Base-by-base conservation (phyloP, 2,888 invertebrate genomes). In the Leucania comma region DNA sequence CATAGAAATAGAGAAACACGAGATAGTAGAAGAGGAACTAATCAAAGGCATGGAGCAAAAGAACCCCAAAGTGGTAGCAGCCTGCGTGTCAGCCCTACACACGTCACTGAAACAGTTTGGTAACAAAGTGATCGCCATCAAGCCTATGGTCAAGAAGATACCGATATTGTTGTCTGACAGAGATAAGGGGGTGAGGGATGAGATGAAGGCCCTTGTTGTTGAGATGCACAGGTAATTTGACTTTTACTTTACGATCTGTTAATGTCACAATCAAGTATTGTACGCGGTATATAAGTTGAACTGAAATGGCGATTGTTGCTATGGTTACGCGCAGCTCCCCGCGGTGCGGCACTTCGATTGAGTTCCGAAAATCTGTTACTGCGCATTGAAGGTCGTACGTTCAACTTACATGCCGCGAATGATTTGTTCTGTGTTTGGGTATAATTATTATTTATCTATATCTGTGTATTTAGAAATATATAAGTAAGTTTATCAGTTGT, bases 1-100 rank as follows among this genome's bases (percentile, higher is more conserved):
- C 91, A 97, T 99, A 82, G 99, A 99, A 96, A 98, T 99, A 87
- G 99, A 99, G 90, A 99, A 99, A 90, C 98, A 98, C 75, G 99
- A 99, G 80, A 93, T 97, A 17, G 98, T 99, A 0, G 96, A 98
- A 85, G 99, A 99, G 82, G 99, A 99, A 92, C 95, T 99, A 2
- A 95, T 99, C 26, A 99, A 99, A 94, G 99, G 99, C 48, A 98
- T 99, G 95, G 98, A 98, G 57, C 98, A 98, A 85, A 99, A 99
- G 93, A 99, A 99, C 93, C 99, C 99, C 0, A 99, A 99, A 95
- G 98, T 99, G 74, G 98, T 99, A 0, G 96, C 98, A 0, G 99
- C 98, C 0, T 99, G 98, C 91, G 96, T 98, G 3, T 96, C 97
- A 9, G 97, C 98, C 0, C 93, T 98, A 10, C 97, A 98, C 32